These are phyloP conservation scores for Pristionchus exspectatus DNA, from an alignment of 2,888 invertebrate species.

Conservation along the genomic window DNA sequence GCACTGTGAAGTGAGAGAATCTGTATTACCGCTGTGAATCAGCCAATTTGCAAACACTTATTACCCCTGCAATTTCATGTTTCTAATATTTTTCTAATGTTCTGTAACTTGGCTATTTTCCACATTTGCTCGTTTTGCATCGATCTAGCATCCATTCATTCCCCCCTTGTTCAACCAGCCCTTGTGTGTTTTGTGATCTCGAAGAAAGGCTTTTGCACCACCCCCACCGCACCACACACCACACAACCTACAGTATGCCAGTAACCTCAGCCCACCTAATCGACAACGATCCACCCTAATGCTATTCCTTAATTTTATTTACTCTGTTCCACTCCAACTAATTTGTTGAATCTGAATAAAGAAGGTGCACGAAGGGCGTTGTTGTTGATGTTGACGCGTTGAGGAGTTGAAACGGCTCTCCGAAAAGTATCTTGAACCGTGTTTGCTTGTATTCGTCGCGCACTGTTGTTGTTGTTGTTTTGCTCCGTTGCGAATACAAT, in stretches of 20 bases:
- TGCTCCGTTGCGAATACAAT: neutral
- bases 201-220: conserved; percentile 21
- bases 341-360: neutral
- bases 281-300: neutral
- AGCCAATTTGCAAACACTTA: neutral
- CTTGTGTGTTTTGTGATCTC: conserved; percentile 6
- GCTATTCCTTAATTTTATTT: neutral
- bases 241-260: neutral
- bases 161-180: neutral
- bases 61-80: neutral
- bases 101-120: neutral
- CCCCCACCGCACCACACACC: neutral
- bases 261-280: neutral
- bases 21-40: neutral
- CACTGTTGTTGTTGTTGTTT: neutral
- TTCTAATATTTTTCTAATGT: neutral
- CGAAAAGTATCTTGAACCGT: neutral
- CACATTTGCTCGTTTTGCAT: neutral
- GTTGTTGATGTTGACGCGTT: neutral
- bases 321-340: neutral
- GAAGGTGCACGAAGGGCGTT: neutral
- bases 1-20: neutral
- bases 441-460: neutral
- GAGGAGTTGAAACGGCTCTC: neutral
- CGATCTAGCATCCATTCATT: neutral